Conservation (phyloP, 2,113 vertebrate species). For the Hemiprocne comata region DNA sequence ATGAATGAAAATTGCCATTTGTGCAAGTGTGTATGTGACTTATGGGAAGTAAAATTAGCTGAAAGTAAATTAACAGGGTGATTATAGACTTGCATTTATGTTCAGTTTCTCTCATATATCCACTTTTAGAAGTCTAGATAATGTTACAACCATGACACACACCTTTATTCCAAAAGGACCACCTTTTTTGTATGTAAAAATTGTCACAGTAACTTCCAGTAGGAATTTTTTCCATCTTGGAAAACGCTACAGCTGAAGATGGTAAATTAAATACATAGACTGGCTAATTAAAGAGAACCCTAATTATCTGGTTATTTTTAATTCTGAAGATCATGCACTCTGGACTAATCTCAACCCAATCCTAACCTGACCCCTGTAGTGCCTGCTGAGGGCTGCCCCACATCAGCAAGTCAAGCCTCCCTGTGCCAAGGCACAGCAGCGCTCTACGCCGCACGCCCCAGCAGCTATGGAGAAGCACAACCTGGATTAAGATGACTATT, state of each 20-base stretch:
- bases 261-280: background rate
- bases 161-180: background rate
- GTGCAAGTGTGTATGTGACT: background rate
- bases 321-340: background rate
- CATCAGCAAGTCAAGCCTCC: background rate
- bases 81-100: background rate
- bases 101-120: background rate
- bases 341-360: background rate
- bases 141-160: background rate
- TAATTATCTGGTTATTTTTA: constrained; percentile 1
- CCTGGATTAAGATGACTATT: background rate
- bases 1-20: constrained; percentile 34
- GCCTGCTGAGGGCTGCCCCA: background rate
- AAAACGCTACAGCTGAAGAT: background rate
- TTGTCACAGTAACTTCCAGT: background rate
- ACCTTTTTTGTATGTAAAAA: background rate
- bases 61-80: constrained; percentile 37
- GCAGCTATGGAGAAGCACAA: background rate
- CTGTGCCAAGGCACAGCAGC: background rate
- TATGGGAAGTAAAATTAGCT: constrained; percentile 21
- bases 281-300: background rate
- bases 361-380: background rate
- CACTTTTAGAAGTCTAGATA: background rate
- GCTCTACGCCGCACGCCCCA: accelerated
- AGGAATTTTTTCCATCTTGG: background rate